Base-by-base conservation (phyloP, 2,888 invertebrate genomes). In the Caenorhabditis japonica region DNA sequence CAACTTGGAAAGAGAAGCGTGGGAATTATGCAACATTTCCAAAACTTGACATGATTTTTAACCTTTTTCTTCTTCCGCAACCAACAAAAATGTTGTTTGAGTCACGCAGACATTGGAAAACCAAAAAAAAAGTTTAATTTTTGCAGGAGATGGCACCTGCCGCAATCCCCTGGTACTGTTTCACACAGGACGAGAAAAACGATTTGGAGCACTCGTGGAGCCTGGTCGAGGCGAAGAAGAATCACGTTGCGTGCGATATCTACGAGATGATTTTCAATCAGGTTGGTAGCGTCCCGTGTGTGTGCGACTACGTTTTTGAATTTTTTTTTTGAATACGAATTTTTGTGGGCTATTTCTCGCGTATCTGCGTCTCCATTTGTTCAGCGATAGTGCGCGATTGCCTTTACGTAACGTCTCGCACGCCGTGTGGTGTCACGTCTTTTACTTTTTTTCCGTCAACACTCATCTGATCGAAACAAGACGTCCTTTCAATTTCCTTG, bases 261-360 rank as follows among this genome's bases (percentile, higher is more conserved):
- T 84, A 84, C 60, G 79, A 81, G 43, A 84, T 84, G 84, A 84
- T 84, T 43, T 84, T 84, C 72, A 83, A 84, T 69, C 84, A 84
- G 83, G 84, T 84, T 46, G 1, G 43, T 47, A 15, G 17, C 4
- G 21, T 33, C 47, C 23, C 38, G n/a, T 70, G 19, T 21, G 41
- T 10, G 8, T 36, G n/a, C 7, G 19, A 3, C 33, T 30, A 12
- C 30, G 27, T 27, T 27, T 44, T 25, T 19, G 12, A 34, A 34
- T n/a, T n/a, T n/a, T n/a, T n/a, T n/a, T n/a, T n/a, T n/a, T n/a
- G n/a, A n/a, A n/a, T n/a, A n/a, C n/a, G n/a, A n/a, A n/a, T n/a
- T n/a, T n/a, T n/a, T n/a, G n/a, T n/a, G n/a, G n/a, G n/a, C n/a
- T n/a, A n/a, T n/a, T n/a, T n/a, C n/a, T n/a, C n/a, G n/a, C n/a